A percentile compares a stretch with the other conserved stretches of the same genome.
Evolutionary conservation across 2,113 vertebrate species (phyloP).

Genomic region (Pseudorhombus dupliciocellatus): DNA sequence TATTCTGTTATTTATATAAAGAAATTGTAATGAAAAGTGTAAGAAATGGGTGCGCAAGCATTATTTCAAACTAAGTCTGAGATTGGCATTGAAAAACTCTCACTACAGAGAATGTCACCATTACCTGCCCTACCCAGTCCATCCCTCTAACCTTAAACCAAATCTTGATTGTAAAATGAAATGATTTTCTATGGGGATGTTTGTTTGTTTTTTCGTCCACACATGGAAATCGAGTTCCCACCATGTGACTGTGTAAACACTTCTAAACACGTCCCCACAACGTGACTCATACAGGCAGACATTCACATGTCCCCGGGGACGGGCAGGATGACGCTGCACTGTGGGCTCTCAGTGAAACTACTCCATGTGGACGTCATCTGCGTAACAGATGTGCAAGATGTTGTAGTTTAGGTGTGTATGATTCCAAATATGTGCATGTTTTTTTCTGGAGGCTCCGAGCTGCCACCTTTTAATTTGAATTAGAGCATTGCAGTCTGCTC

Average conservation of each 20-base stretch:
- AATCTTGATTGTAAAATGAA: neutral
- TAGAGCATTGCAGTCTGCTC: too few relatives aligned
- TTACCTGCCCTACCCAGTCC: too few relatives aligned
- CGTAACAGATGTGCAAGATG: too few relatives aligned
- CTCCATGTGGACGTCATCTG: neutral
- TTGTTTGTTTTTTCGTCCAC: too few relatives aligned
- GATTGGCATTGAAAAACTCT: conserved; percentile 9
- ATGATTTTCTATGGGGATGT: neutral
- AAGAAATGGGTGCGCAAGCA: neutral
- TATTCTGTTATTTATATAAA: conserved; percentile 10
- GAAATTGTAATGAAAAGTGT: neutral
- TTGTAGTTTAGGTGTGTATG: too few relatives aligned
- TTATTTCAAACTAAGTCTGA: conserved; percentile 8
- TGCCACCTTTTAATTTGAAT: too few relatives aligned
- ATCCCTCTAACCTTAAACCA: neutral
- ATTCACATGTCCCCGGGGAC: neutral
- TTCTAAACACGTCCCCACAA: neutral
- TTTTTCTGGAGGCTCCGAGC: too few relatives aligned
- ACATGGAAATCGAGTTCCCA: neutral
- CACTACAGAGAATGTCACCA: neutral
- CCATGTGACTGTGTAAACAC: neutral
- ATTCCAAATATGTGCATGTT: too few relatives aligned
- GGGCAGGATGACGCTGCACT: neutral
- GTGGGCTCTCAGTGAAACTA: neutral
- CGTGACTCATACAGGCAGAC: neutral